Percentiles rank a stretch among this genome's conserved stretches.
Conservation (phyloP, 2,797 vertebrate species). For the Tokudaia tokunoshimensis region DNA sequence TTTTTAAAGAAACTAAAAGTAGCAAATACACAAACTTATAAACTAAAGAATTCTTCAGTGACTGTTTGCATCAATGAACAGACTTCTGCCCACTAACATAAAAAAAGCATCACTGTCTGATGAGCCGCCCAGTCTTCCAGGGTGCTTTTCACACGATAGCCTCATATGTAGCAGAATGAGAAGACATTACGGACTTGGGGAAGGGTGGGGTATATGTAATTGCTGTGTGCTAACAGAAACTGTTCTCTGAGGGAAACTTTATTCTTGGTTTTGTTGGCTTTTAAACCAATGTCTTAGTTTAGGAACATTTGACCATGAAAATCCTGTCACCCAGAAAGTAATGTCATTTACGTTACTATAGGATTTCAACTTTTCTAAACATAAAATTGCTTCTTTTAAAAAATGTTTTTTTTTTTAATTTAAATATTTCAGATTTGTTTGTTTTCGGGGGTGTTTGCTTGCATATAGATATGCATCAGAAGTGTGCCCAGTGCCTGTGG, state of each 20-base stretch:
- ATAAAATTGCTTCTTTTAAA: background rate
- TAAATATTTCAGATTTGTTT: background rate
- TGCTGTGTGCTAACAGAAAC: background rate
- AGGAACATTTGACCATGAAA: conserved; percentile 17
- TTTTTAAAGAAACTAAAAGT: background rate
- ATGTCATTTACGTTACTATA: background rate
- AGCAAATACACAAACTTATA: background rate
- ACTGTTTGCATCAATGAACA: background rate
- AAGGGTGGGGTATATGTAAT: background rate
- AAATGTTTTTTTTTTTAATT: background rate
- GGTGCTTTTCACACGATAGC: background rate
- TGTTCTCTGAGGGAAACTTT: background rate
- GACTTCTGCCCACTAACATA: background rate
- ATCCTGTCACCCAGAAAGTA: conserved; percentile 31
- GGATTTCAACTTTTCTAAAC: conserved; percentile 44
- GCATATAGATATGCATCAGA: background rate
- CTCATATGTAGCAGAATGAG: background rate
- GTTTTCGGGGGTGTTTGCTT: background rate
- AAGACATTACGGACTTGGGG: background rate
- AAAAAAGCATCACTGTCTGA: background rate
- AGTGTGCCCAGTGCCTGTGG: background rate
- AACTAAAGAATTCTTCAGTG: conserved; percentile 38
- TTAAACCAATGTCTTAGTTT: conserved; percentile 23
- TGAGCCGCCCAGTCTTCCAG: background rate
- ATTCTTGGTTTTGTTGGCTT: conserved; percentile 36